Conservation (phyloP, 2,888 invertebrate genomes). For the Eurytoma adleriae region DNA sequence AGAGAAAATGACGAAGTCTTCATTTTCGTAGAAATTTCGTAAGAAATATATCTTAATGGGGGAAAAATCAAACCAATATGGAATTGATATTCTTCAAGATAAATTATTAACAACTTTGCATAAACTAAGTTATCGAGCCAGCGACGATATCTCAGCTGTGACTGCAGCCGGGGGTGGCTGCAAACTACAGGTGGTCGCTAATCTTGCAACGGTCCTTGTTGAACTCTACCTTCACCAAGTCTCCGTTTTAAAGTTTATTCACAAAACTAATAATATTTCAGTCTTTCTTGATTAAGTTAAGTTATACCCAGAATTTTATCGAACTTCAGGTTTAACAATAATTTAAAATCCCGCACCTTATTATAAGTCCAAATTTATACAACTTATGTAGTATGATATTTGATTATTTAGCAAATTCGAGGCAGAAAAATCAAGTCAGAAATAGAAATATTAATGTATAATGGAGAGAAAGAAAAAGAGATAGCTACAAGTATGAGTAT, state of each 20-base stretch:
- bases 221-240: conserved; percentile 12
- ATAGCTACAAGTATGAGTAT: not conserved
- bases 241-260: conserved; percentile 27
- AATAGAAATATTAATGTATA: conserved; percentile 1
- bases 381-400: too few species aligned
- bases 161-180: conserved; percentile 26
- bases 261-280: not conserved
- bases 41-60: conserved; percentile 34
- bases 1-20: conserved; percentile 88
- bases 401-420: not conserved
- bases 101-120: not conserved
- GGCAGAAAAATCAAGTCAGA: not conserved
- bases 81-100: not conserved
- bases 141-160: conserved; percentile 15
- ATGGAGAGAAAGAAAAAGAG: not conserved
- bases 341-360: not conserved
- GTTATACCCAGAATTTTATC: not conserved
- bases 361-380: not conserved
- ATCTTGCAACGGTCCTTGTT: conserved; percentile 18
- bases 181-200: conserved; percentile 73
- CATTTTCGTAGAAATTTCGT: conserved; percentile 78
- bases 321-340: not conserved
- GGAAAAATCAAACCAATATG: not conserved
- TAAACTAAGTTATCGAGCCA: not conserved
- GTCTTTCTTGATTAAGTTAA: not conserved